phyloP scores from a whole-genome alignment of 2,113 vertebrate genomes.

The Notarius lentiginosus region DNA sequence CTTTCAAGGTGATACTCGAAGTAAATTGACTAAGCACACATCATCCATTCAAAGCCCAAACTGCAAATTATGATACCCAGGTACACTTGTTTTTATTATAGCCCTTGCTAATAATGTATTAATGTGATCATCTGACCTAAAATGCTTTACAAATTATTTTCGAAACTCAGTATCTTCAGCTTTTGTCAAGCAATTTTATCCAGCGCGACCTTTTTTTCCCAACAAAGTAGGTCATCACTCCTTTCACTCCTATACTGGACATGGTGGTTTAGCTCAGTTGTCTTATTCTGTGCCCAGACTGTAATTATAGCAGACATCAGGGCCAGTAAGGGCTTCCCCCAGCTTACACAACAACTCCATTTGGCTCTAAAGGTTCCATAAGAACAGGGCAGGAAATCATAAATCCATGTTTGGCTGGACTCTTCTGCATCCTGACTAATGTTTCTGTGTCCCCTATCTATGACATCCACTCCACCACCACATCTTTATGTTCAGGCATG shows the following conservation, averaged over 20 bases:
- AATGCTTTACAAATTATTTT: background rate
- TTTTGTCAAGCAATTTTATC: background rate
- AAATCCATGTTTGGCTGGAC: slow-evolving; percentile 35
- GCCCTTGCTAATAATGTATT: background rate
- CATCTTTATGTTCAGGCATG: slow-evolving; percentile 4
- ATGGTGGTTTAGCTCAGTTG: slow-evolving; percentile 31
- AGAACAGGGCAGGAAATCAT: slow-evolving; percentile 58
- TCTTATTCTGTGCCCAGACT: slow-evolving; percentile 26
- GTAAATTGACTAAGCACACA: background rate
- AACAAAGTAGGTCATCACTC: background rate
- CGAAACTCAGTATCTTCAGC: background rate
- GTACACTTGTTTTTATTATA: background rate
- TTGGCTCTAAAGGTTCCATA: slow-evolving; percentile 69
- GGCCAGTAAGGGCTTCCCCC: slow-evolving; percentile 71
- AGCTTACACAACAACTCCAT: slow-evolving; percentile 71
- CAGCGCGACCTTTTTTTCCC: background rate
- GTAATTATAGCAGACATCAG: slow-evolving; percentile 32
- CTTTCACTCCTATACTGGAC: slow-evolving; percentile 9
- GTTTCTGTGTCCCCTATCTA: slow-evolving; percentile 15
- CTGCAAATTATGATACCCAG: background rate
- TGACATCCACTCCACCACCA: background rate
- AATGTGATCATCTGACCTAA: background rate
- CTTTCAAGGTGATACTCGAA: background rate
- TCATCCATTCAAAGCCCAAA: background rate
- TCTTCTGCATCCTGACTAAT: slow-evolving; percentile 20